Conservation (phyloP, 1,140 invertebrate species). For the Drosophila punjabiensis region DNA sequence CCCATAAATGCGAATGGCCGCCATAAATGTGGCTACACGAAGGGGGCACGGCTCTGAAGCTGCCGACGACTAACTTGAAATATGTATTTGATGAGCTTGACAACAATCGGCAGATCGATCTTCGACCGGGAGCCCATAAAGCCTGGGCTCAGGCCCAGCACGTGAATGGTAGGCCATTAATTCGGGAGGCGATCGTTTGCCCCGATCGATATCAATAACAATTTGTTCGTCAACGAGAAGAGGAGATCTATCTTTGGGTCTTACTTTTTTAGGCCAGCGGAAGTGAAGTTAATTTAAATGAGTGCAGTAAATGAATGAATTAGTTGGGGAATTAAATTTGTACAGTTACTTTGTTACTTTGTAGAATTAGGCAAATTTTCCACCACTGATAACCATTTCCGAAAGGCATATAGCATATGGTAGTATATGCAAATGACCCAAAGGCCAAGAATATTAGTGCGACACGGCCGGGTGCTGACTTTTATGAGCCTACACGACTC, state of each 20-base stretch:
- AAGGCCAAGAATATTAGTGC: constrained; percentile 34
- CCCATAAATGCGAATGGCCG: constrained; percentile 48
- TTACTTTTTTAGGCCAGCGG: constrained; percentile 45
- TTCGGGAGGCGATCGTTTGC: constrained; percentile 72
- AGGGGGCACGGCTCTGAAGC: constrained; percentile 55
- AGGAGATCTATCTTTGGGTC: not conserved
- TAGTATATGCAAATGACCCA: constrained; percentile 30
- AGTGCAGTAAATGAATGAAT: constrained; percentile 53
- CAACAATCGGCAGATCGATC: constrained; percentile 78
- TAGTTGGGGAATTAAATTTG: constrained; percentile 25
- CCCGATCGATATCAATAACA: constrained; percentile 75
- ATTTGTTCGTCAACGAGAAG: constrained; percentile 56
- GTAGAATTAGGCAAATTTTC: constrained; percentile 27
- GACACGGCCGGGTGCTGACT: constrained; percentile 23
- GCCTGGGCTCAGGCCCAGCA: constrained; percentile 29
- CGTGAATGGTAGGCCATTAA: constrained; percentile 64
- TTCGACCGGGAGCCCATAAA: constrained; percentile 68
- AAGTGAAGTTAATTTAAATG: constrained; percentile 55
- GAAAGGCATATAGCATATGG: constrained; percentile 7
- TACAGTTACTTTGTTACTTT: constrained; percentile 38
- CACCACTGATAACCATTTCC: constrained; percentile 24
- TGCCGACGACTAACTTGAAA: constrained; percentile 58
- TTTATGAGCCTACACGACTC: constrained; percentile 49
- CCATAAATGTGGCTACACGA: constrained; percentile 62
- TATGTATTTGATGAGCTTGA: constrained; percentile 80